Percentiles rank a stretch among this genome's conserved stretches.
phyloP scores from a whole-genome alignment of 1,140 invertebrate species.

The Vollenhovia emeryi region DNA sequence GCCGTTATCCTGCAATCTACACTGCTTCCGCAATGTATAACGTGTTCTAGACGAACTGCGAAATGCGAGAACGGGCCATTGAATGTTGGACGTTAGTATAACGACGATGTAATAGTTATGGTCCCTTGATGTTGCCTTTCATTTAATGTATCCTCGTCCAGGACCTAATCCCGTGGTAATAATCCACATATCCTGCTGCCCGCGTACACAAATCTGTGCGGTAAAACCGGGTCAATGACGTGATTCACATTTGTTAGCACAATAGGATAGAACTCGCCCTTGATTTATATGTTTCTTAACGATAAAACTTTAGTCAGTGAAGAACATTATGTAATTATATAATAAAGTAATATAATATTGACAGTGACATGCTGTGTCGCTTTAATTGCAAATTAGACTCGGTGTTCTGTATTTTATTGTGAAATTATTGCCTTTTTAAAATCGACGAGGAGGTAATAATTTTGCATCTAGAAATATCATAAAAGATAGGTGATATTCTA shows the following conservation, averaged over 20 bases:
- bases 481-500: not conserved
- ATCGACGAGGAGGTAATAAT: not conserved
- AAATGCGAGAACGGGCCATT: conserved; percentile 17
- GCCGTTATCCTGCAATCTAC: not conserved
- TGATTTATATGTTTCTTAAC: not conserved
- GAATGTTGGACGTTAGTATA: conserved; percentile 21
- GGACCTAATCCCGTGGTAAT: conserved; percentile 66
- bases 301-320: not conserved
- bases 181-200: conserved; percentile 58
- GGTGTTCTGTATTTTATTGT: not conserved
- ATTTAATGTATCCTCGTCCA: conserved; percentile 60
- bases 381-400: not conserved
- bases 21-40: not conserved
- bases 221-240: conserved; percentile 59
- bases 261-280: not conserved
- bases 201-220: conserved; percentile 37
- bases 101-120: conserved; percentile 56
- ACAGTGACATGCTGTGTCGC: not conserved
- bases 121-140: conserved; percentile 62
- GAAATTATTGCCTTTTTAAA: not conserved
- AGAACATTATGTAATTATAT: not conserved
- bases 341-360: conserved; percentile 1
- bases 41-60: not conserved
- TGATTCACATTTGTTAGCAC: conserved; percentile 68
- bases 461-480: not conserved